Evolutionary conservation across 2,797 vertebrate genomes (phyloP).

Genomic region (Telmatherina bonti): DNA sequence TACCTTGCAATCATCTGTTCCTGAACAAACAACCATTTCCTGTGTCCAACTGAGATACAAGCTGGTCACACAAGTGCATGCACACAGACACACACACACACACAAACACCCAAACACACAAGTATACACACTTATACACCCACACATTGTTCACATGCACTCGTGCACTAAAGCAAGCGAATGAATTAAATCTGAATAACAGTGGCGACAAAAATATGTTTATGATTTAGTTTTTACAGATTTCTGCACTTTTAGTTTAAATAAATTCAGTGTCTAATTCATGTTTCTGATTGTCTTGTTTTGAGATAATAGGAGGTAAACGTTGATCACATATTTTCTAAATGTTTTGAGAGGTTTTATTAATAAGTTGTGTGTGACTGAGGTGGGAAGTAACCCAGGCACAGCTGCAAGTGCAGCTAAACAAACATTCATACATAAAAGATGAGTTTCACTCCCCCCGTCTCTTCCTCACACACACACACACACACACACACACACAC

Average conservation of each 20-base stretch:
- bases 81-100: constrained; percentile 7
- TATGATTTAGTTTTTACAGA: neutral
- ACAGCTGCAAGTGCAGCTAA: constrained; percentile 75
- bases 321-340: constrained; percentile 1
- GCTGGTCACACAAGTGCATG: constrained; percentile 45
- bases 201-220: neutral
- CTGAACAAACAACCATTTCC: constrained; percentile 60
- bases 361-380: constrained; percentile 64
- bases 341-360: constrained; percentile 52
- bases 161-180: constrained; percentile 8
- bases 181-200: constrained; percentile 3
- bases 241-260: neutral
- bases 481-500: constrained; percentile 9
- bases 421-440: constrained; percentile 77
- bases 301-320: neutral
- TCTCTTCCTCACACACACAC: too few relatives aligned
- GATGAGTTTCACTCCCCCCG: constrained; percentile 50
- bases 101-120: constrained; percentile 16
- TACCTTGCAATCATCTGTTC: constrained; percentile 60
- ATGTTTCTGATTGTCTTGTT: neutral
- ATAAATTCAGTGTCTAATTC: neutral
- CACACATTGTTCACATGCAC: neutral
- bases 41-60: constrained; percentile 72
- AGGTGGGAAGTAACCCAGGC: constrained; percentile 66
- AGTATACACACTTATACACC: constrained; percentile 7